Base-by-base conservation (phyloP, 2,888 invertebrate genomes). In the Glaucopsyche alexis region DNA sequence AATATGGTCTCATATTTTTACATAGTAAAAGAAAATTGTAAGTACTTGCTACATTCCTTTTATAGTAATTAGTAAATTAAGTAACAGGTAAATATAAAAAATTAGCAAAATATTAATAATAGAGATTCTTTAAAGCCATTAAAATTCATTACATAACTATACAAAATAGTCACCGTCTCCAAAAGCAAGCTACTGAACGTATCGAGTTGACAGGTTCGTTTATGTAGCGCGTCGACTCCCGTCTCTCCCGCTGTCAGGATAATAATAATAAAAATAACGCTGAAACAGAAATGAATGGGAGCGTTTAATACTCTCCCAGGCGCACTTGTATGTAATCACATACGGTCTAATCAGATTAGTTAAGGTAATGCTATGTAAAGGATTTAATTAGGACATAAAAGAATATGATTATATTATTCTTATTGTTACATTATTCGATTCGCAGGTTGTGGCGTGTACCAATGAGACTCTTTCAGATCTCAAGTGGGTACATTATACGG, bases 121-220 rank as follows among this genome's bases (percentile, higher is more conserved):
- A 42, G 42, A 7, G 42, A 42, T 42, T 5, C 1, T 42, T 42
- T 42, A 42, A 4, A 42, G 42, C 7, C 42, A 7, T 42, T 42
- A 29, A 29, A 29, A 29, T 29, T 0, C 29, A 29, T 29, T 29
- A 8, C 19, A 47, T 19, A 49, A 29, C 13, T 45, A 19, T 14
- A 29, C 29, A 69, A 69, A 69, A 69, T 7, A 47, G 29, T 49
- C 29, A 74, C 29, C 29, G 29, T 75, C 72, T 77, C 73, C 80
- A 76, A 77, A 77, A 76, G 77, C 80, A 79, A 83, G 80, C 82
- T 79, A 81, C 80, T 81, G 82, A 85, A 85, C 85, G 81, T 80
- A 80, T 84, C 83, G 81, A 80, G 81, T 80, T 86, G 89, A 87
- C 87, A 87, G 87, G 81, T 84, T 85, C 83, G 85, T 85, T 87